Evolutionary conservation across 2,888 invertebrate species (phyloP).

Genomic region (Phyto melanocephala): DNA sequence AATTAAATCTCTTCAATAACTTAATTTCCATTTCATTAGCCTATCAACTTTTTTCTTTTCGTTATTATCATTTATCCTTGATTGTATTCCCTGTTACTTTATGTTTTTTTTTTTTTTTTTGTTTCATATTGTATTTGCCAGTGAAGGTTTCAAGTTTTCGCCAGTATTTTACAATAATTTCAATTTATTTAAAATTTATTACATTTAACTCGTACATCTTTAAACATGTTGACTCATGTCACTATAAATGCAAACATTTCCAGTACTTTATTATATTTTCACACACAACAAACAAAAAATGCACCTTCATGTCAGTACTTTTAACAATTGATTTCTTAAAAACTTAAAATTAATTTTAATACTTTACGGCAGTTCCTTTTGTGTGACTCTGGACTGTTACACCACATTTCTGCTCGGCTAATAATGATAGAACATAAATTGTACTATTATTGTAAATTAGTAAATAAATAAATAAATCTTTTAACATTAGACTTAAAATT

Average conservation of each 20-base stretch:
- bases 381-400: too few relatives aligned
- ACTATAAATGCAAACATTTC: constrained; percentile 50
- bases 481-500: too few relatives aligned
- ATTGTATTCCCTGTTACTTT: background rate
- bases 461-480: too few relatives aligned
- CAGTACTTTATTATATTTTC: constrained; percentile 39
- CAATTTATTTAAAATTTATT: constrained; percentile 56
- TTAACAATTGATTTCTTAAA: constrained; percentile 27
- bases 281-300: constrained; percentile 2
- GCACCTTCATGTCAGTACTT: background rate
- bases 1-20: constrained; percentile 5
- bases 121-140: too few relatives aligned
- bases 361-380: too few relatives aligned
- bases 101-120: background rate
- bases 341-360: too few relatives aligned
- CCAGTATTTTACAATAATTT: constrained; percentile 38
- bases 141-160: background rate
- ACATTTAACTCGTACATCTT: constrained; percentile 37
- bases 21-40: constrained; percentile 11
- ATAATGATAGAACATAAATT: too few relatives aligned
- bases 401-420: too few relatives aligned
- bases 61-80: constrained; percentile 3
- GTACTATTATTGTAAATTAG: too few relatives aligned
- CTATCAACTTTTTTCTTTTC: background rate
- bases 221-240: constrained; percentile 47